Percentiles rank a stretch among this genome's conserved stretches.
Conservation (phyloP, 2,888 invertebrate genomes). For the Aleiodes alternator region DNA sequence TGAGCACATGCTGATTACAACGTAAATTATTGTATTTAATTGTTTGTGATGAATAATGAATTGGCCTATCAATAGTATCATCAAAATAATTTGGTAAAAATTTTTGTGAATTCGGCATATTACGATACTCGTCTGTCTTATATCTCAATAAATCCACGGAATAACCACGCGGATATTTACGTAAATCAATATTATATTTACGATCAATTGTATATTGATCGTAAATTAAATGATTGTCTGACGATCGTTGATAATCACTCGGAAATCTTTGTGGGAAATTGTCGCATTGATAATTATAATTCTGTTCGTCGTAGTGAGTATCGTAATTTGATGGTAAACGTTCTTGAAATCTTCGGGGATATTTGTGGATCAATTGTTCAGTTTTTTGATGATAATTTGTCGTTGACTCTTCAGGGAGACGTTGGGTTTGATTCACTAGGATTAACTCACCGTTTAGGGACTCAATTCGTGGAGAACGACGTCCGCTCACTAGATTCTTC, state of each 20-base stretch:
- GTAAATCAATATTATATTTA: constrained; percentile 54
- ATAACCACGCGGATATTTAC: constrained; percentile 64
- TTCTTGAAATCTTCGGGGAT: constrained; percentile 65
- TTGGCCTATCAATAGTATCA: neutral
- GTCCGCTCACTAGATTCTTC: constrained; percentile 70
- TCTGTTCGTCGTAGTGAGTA: neutral
- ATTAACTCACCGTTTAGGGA: constrained; percentile 74
- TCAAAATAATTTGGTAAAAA: constrained; percentile 62
- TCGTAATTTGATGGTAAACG: constrained; percentile 56
- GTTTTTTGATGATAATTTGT: constrained; percentile 64
- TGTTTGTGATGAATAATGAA: constrained; percentile 59
- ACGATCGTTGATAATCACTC: constrained; percentile 72
- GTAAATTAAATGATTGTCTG: constrained; percentile 69
- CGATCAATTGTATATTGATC: constrained; percentile 66
- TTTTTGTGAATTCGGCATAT: constrained; percentile 66
- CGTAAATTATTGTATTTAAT: constrained; percentile 69
- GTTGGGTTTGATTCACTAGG: constrained; percentile 62
- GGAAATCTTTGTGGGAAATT: constrained; percentile 70
- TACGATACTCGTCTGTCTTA: constrained; percentile 59
- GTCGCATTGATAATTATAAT: neutral
- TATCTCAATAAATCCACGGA: constrained; percentile 65
- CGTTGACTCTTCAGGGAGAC: constrained; percentile 63
- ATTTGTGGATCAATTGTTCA: constrained; percentile 62
- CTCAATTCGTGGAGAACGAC: constrained; percentile 70
- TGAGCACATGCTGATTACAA: constrained; percentile 65